Evolutionary conservation across 2,113 vertebrate genomes (phyloP).

Genomic region (Nerophis lumbriciformis): DNA sequence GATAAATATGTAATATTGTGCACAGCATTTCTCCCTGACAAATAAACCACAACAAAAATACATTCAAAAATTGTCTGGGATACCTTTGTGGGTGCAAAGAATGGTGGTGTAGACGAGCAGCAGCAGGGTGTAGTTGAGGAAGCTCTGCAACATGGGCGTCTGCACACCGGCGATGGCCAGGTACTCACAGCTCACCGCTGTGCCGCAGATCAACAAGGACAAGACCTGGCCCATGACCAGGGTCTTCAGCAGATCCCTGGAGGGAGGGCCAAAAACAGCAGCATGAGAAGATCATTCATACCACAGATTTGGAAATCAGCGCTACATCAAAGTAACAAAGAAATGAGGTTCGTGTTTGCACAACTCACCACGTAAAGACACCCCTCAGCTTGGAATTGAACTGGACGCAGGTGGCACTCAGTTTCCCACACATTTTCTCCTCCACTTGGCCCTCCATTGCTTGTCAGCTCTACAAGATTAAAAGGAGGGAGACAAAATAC

Average conservation of each 20-base stretch:
- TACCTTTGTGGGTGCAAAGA: constrained; percentile 80
- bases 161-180: constrained; percentile 72
- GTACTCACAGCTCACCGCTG: constrained; percentile 88
- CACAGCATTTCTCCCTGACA: no score
- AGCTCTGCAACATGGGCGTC: constrained; percentile 92
- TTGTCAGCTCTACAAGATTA: constrained; percentile 18
- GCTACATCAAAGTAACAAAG: not conserved
- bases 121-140: constrained; percentile 85
- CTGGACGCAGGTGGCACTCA: constrained; percentile 32
- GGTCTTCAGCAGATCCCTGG: constrained; percentile 85
- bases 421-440: constrained; percentile 32
- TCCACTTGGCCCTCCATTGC: constrained; percentile 50
- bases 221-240: constrained; percentile 84
- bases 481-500: constrained; percentile 5
- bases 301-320: not conserved
- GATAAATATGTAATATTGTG: no score
- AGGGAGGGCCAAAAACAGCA: not conserved
- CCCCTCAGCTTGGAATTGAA: constrained; percentile 44
- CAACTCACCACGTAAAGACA: constrained; percentile 66
- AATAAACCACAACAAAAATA: no score
- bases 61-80: no score
- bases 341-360: not conserved
- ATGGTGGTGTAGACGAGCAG: constrained; percentile 79
- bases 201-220: constrained; percentile 92
- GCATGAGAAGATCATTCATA: not conserved